phyloP scores from a whole-genome alignment of 2,888 invertebrate genomes.

The Geophilus truncorum region DNA sequence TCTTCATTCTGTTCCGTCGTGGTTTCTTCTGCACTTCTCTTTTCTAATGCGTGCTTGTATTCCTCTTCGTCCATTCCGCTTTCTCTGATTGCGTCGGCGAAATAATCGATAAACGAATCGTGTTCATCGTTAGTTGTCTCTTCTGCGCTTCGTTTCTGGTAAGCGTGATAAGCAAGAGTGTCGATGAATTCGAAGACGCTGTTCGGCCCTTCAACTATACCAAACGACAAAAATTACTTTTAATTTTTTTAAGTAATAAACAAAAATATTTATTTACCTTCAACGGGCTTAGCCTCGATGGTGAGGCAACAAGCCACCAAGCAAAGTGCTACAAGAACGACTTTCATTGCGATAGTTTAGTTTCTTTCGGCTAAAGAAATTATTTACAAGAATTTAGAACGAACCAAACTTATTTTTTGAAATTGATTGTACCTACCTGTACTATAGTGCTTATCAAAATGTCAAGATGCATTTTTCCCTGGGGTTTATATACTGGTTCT shows the following conservation, averaged over 20 bases:
- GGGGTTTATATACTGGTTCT: too few relatives aligned
- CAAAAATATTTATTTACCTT: background rate
- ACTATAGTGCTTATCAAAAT: too few relatives aligned
- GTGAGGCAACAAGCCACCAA: background rate
- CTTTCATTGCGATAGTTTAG: background rate
- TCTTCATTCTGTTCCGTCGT: too few relatives aligned
- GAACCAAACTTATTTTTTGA: too few relatives aligned
- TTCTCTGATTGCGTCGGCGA: too few relatives aligned
- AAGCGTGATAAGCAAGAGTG: background rate
- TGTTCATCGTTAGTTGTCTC: too few relatives aligned
- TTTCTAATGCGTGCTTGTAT: too few relatives aligned
- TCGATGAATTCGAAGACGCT: background rate
- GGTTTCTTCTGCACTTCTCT: background rate
- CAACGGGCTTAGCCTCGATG: background rate
- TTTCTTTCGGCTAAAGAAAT: background rate
- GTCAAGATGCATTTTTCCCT: too few relatives aligned
- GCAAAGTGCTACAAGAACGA: background rate
- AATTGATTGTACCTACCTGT: too few relatives aligned
- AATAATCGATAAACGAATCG: too few relatives aligned
- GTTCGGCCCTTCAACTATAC: background rate
- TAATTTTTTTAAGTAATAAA: background rate
- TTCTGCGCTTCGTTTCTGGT: too few relatives aligned
- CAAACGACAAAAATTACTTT: background rate
- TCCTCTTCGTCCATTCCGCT: too few relatives aligned
- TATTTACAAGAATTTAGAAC: background rate